Evolutionary conservation across 2,797 vertebrate genomes (phyloP).

Genomic region (Dipus sagitta): DNA sequence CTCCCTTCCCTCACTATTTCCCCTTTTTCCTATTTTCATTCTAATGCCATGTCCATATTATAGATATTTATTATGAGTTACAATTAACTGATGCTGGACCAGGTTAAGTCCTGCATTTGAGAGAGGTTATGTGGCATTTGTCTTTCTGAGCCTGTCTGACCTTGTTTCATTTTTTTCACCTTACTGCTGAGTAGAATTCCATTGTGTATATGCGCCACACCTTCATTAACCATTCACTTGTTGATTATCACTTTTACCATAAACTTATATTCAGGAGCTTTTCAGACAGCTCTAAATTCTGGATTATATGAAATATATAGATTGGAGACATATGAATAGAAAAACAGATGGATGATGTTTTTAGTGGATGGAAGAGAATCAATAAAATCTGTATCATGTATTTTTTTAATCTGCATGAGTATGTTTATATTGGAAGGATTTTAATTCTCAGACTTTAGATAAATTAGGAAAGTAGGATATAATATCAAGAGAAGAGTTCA

Average conservation of each 20-base stretch:
- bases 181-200: no score
- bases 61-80: no score
- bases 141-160: no score
- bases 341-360: neutral
- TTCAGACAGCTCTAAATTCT: neutral
- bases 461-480: neutral
- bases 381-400: slow-evolving; percentile 21
- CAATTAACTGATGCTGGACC: no score
- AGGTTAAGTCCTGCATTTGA: no score
- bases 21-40: no score
- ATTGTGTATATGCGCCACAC: no score
- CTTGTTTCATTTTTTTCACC: no score
- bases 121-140: no score
- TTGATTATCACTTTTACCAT: neutral
- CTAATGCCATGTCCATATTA: no score
- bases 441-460: slow-evolving; percentile 20
- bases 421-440: slow-evolving; percentile 30
- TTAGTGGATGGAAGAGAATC: neutral
- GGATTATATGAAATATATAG: neutral
- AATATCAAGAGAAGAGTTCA: neutral
- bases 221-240: no score
- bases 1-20: no score
- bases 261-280: neutral
- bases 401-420: slow-evolving; percentile 24
- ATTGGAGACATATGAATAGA: neutral